These are phyloP conservation scores for Halisarca cf. caerulea DNA, from an alignment of 37 sponge, comb jelly and placozoan species.

Conservation along the genomic window DNA sequence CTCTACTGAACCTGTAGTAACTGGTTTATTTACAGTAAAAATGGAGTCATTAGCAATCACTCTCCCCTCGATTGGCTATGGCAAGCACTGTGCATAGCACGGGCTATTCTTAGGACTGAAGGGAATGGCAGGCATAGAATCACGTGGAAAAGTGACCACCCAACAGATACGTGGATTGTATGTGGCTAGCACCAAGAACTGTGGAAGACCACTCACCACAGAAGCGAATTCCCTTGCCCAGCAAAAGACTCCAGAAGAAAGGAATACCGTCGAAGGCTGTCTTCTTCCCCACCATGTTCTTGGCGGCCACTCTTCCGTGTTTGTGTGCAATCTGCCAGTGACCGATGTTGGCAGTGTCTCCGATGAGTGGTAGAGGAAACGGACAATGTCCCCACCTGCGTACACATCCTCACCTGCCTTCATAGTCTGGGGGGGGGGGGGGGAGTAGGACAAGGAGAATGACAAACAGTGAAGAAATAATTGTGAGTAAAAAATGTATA, in stretches of 20 bases:
- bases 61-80: no score
- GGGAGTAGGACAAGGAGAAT: neutral
- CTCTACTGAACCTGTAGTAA: no score
- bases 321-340: constrained; percentile 95
- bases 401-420: constrained; percentile 73
- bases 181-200: neutral
- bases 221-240: constrained; percentile 88
- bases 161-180: neutral
- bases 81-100: no score
- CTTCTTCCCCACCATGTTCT: constrained; percentile 80
- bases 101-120: no score
- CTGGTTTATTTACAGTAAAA: no score
- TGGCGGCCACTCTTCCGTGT: constrained; percentile 88
- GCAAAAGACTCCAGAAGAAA: constrained; percentile 93
- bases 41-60: no score
- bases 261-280: constrained; percentile 77
- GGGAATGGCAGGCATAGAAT: no score
- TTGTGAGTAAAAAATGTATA: no score
- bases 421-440: constrained; percentile 52
- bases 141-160: no score
- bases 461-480: no score
- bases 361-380: constrained; percentile 80
- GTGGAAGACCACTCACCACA: constrained; percentile 83
- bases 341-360: constrained; percentile 75
- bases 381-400: constrained; percentile 90